Conservation (phyloP, 2,113 vertebrate species). For the Anarhynchus alexandrinus region DNA sequence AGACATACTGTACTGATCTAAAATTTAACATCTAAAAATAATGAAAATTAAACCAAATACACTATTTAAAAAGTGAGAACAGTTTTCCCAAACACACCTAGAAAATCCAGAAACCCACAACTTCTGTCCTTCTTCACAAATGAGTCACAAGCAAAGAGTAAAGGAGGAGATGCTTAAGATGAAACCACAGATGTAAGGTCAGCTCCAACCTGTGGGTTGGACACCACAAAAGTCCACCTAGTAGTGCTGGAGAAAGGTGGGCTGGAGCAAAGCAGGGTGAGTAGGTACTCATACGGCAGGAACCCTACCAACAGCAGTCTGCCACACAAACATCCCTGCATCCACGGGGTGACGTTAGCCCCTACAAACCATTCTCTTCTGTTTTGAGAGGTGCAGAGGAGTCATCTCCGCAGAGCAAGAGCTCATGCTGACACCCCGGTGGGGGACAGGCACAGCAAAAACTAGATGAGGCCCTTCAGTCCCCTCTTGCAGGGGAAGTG, state of each 20-base stretch:
- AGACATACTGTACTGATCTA: constrained; percentile 74
- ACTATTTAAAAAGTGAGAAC: not conserved
- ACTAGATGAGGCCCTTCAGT: not conserved
- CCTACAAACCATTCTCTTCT: not conserved
- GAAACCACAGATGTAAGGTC: not conserved
- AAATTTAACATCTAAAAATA: constrained; percentile 80
- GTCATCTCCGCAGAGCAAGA: accelerated
- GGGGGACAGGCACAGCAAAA: not conserved
- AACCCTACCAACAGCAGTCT: not conserved
- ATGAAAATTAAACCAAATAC: constrained; percentile 74
- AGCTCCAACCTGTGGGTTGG: not conserved
- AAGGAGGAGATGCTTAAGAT: accelerated
- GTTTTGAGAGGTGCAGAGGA: not conserved
- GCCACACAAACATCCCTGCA: too few species aligned
- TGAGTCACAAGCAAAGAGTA: not conserved
- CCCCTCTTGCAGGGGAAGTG: not conserved
- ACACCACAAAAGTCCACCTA: not conserved
- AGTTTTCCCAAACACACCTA: constrained; percentile 11
- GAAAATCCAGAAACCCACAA: not conserved
- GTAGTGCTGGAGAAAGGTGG: not conserved
- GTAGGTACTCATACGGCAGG: accelerated
- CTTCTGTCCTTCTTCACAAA: not conserved
- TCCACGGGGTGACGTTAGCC: not conserved
- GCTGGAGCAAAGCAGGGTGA: not conserved
- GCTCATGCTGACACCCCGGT: accelerated